Base-by-base conservation (phyloP, 1,140 invertebrate genomes). In the Sminthurides bifidus region DNA sequence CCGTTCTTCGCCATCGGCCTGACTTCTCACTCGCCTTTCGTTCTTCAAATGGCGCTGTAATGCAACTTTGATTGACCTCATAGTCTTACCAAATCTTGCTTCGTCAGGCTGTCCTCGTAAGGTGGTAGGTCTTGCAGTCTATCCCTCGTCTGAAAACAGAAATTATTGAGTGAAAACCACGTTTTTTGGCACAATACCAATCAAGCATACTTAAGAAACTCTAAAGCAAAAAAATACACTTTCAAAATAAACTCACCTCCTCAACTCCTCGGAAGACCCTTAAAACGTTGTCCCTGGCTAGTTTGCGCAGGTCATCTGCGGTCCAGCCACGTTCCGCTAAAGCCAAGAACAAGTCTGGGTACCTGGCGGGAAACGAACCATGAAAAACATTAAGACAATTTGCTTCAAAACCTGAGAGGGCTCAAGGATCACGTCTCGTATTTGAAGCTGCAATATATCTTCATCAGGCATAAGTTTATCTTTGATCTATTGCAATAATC, bases 261-360 rank as follows among this genome's bases (percentile, higher is more conserved):
- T 77, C 75, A 0, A 70, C 73, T 49, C 66, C 62, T 53, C 61
- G 67, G 54, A 76, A 71, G 15, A 75, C 75, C 21, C 75, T 57
- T n/a, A 77, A 46, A 15, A 77, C 60, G 64, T 77, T 77, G 38
- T 66, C 56, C 0, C 74, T 73, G 14, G 73, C 67, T 23, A 77
- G 48, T 65, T 75, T 74, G 41, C 68, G 67, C 19, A 77, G 58
- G 19, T 76, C 72, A 5, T 66, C 67, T 15, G 70, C 66, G 4
- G 66, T 63, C 73, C 74, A 77, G 12, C 70, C 64, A 30, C 82
- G 81, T 70, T 87, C 82, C 12, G 65, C 35, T 6, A 71, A 62
- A 50, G 70, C 70, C n/a, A 66, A 68, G 49, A 76, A 71, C 33
- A 77, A 63, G 19, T 66, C 59, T 0, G 75, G 75, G 56, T 74